Evolutionary conservation across 1,140 invertebrate genomes (phyloP).

Genomic region (Scaptomyza montana): DNA sequence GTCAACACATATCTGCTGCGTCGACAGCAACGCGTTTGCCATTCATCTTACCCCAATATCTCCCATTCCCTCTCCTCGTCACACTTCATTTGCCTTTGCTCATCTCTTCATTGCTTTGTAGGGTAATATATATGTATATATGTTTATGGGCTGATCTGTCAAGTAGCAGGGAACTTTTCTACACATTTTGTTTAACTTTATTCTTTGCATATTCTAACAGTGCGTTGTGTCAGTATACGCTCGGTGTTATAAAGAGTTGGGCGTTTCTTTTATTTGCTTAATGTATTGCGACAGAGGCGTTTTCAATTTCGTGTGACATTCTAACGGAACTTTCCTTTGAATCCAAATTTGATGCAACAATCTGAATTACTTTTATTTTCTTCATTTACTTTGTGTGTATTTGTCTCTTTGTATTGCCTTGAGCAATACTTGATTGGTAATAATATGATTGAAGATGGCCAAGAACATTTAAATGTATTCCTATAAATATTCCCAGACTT

Average conservation of each 20-base stretch:
- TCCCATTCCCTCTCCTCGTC: background rate
- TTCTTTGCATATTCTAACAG: conserved; percentile 65
- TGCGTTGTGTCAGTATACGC: conserved; percentile 46
- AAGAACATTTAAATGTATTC: background rate
- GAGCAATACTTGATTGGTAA: too few species aligned
- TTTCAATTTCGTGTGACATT: conserved; percentile 62
- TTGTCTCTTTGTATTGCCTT: too few species aligned
- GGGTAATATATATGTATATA: background rate
- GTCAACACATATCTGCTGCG: conserved; percentile 64
- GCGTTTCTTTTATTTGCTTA: conserved; percentile 18
- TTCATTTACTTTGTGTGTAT: background rate
- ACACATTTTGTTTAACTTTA: conserved; percentile 67
- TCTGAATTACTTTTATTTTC: conserved; percentile 28
- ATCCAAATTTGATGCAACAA: conserved; percentile 57
- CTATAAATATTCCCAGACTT: background rate
- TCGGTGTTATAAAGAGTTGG: conserved; percentile 53
- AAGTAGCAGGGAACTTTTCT: conserved; percentile 49
- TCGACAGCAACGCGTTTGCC: conserved; percentile 38
- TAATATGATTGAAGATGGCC: too few species aligned
- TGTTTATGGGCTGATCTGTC: conserved; percentile 51
- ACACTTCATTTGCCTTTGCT: conserved; percentile 40
- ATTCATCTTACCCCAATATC: conserved; percentile 36
- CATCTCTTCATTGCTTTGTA: conserved; percentile 34
- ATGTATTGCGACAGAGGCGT: conserved; percentile 46
- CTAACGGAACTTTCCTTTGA: conserved; percentile 40